Percentiles rank a stretch among this genome's conserved stretches.
phyloP scores from a whole-genome alignment of 2,888 invertebrate genomes.

The Thecocarcelia acutangulata region DNA sequence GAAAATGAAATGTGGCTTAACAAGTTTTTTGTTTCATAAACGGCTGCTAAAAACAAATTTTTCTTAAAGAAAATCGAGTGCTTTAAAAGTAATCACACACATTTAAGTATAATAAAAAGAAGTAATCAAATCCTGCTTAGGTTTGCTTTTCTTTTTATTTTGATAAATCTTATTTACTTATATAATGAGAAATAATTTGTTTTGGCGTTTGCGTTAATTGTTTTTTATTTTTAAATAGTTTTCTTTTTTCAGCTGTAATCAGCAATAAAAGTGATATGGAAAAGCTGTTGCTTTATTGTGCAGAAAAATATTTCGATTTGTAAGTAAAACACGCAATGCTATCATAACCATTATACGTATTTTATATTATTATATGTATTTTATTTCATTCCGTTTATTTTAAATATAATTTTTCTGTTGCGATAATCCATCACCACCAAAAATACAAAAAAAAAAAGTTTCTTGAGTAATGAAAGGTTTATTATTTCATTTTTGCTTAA shows the following conservation, averaged over 20 bases:
- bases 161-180: slow-evolving; percentile 9
- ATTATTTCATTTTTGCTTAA: slow-evolving; percentile 34
- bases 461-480: slow-evolving; percentile 38
- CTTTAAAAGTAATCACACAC: background rate
- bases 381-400: slow-evolving; percentile 6
- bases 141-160: background rate
- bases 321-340: slow-evolving; percentile 62
- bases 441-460: no score
- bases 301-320: slow-evolving; percentile 56
- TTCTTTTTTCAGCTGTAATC: slow-evolving; percentile 16
- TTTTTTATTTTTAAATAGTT: background rate
- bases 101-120: background rate
- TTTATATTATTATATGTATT: slow-evolving; percentile 32
- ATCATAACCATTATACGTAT: slow-evolving; percentile 58
- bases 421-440: slow-evolving; percentile 4
- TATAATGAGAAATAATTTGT: slow-evolving; percentile 5
- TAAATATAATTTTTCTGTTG: background rate
- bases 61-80: background rate
- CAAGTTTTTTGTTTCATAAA: slow-evolving; percentile 27
- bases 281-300: slow-evolving; percentile 44
- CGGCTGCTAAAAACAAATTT: background rate
- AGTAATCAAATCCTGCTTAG: slow-evolving; percentile 10
- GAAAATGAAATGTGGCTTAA: slow-evolving; percentile 25
- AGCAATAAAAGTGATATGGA: slow-evolving; percentile 11
- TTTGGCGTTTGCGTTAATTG: slow-evolving; percentile 1